These are phyloP conservation scores for Picathartes gymnocephalus DNA, from an alignment of 2,113 vertebrate genomes.

Conservation along the genomic window DNA sequence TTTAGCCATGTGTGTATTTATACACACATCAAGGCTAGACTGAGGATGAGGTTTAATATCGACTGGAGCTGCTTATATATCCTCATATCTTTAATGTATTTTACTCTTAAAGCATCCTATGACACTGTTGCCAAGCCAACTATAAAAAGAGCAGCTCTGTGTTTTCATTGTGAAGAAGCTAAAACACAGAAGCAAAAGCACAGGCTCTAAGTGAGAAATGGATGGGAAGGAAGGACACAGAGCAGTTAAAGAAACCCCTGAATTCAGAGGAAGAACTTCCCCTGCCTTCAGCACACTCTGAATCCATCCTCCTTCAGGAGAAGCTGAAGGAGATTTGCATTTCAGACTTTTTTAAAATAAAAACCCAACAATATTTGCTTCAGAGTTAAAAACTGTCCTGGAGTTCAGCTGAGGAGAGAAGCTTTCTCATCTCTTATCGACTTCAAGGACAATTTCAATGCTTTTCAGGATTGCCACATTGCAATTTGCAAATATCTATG, in stretches of 20 bases:
- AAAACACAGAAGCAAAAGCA: neutral
- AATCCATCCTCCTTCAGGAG: neutral
- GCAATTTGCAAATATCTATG: constrained; percentile 13
- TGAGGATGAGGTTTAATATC: neutral
- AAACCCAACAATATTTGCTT: neutral
- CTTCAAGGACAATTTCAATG: neutral
- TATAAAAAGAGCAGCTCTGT: neutral
- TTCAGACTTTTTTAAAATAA: neutral
- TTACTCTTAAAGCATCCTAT: neutral
- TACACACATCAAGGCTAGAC: neutral
- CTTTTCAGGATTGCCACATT: constrained; percentile 21
- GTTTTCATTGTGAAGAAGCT: neutral
- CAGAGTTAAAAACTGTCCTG: neutral
- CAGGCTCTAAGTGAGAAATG: neutral
- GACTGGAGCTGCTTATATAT: neutral
- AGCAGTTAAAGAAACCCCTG: neutral
- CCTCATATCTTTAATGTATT: neutral
- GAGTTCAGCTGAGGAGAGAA: constrained; percentile 22
- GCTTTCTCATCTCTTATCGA: neutral
- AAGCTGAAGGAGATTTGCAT: neutral
- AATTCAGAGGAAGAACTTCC: neutral
- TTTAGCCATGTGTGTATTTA: neutral
- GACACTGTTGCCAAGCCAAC: neutral
- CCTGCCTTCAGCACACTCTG: neutral
- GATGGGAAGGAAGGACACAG: neutral